phyloP scores from a whole-genome alignment of 2,113 vertebrate species.

The Cepphus grylle region DNA sequence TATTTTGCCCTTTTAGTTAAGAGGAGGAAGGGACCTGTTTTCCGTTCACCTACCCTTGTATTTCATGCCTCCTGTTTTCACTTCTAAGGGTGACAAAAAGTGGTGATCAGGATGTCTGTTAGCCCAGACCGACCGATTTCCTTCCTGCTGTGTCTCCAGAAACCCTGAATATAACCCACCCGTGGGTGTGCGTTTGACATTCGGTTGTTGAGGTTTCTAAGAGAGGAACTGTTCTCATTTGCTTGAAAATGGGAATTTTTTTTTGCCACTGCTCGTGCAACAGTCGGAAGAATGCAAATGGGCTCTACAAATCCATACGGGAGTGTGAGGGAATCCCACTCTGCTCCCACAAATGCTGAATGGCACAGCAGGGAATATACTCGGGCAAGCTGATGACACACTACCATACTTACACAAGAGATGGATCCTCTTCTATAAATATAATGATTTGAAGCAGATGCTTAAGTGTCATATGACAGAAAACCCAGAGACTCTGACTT shows the following conservation, averaged over 20 bases:
- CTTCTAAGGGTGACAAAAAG: not conserved
- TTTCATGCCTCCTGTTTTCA: not conserved
- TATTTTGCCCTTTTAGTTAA: not conserved
- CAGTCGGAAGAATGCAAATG: not conserved
- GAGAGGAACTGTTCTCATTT: not conserved
- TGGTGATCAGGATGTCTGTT: constrained; percentile 13
- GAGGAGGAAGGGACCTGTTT: not conserved
- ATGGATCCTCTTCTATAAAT: not conserved
- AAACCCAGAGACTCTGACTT: not conserved
- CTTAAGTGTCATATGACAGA: not conserved
- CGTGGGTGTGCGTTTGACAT: not conserved
- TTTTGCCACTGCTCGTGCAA: not conserved
- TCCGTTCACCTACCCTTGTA: not conserved
- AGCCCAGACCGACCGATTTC: not conserved
- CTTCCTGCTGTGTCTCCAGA: constrained; percentile 30
- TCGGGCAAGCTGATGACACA: not conserved
- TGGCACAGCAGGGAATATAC: not conserved
- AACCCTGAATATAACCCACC: not conserved
- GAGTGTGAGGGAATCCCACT: not conserved
- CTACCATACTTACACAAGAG: not conserved
- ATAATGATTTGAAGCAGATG: not conserved
- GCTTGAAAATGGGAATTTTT: not conserved
- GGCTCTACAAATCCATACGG: not conserved
- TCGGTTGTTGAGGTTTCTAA: not conserved
- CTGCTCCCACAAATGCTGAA: not conserved